Percentiles rank a stretch among this genome's conserved stretches.
These are phyloP conservation scores for Craterocephalus amniculus DNA, from an alignment of 2,797 vertebrate genomes.

Conservation along the genomic window DNA sequence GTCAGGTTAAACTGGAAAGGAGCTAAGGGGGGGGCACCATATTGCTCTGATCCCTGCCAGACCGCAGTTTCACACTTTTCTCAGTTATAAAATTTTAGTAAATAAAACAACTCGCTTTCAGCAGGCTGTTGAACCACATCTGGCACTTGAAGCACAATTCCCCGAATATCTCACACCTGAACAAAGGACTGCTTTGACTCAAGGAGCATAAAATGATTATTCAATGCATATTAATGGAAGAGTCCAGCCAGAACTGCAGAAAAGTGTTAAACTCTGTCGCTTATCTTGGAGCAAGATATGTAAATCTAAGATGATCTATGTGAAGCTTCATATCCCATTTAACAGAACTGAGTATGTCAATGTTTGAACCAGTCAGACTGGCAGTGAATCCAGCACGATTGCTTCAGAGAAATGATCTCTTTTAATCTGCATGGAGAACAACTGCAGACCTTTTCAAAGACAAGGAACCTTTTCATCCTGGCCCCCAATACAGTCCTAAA, in stretches of 20 bases:
- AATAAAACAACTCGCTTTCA: slow-evolving; percentile 23
- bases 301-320: slow-evolving; percentile 5
- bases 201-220: slow-evolving; percentile 61
- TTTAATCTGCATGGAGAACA: slow-evolving; percentile 16
- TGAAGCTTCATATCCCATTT: slow-evolving; percentile 8
- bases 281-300: slow-evolving; percentile 3
- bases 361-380: slow-evolving; percentile 7
- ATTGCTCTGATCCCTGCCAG: slow-evolving; percentile 61
- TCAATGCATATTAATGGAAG: slow-evolving; percentile 49
- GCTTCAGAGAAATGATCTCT: slow-evolving; percentile 11
- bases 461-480: slow-evolving; percentile 32
- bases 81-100: slow-evolving; percentile 12
- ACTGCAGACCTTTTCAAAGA: slow-evolving; percentile 11
- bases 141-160: slow-evolving; percentile 46
- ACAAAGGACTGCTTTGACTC: slow-evolving; percentile 17
- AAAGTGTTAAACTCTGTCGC: slow-evolving; percentile 17
- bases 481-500: slow-evolving; percentile 15
- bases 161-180: neutral
- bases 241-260: neutral
- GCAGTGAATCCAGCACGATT: slow-evolving; percentile 7
- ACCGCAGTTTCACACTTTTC: neutral
- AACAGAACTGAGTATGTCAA: neutral
- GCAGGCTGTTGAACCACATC: slow-evolving; percentile 21
- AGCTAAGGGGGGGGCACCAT: slow-evolving; percentile 23
- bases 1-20: slow-evolving; percentile 25